Base-by-base conservation (phyloP, 2,888 invertebrate species). In the Belgica antarctica region DNA sequence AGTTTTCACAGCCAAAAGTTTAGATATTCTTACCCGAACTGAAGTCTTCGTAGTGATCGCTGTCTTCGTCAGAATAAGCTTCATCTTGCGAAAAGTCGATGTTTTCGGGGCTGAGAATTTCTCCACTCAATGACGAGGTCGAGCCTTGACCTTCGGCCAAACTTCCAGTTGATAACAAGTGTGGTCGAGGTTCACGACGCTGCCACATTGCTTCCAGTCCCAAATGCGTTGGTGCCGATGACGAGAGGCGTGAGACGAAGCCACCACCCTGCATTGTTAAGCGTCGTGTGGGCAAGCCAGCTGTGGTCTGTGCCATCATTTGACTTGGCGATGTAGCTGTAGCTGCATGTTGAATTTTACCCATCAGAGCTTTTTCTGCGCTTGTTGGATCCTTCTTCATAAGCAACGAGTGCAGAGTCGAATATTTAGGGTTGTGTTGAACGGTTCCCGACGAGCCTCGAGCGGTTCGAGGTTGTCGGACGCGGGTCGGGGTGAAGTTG, bases 191-290 rank as follows among this genome's bases (percentile, higher is more conserved):
- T 77, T 94, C 94, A 72, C 94, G 83, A 36, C 92, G 85, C 77
- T 89, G 89, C 94, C 94, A 94, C 72, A 94, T 88, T 80, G 89
- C 87, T 73, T 93, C 93, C 74, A 89, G 81, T 28, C 90, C 89
- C 73, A 89, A 85, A 78, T 92, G 90, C 70, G 92, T 91, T 2
- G 93, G 93, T 27, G 94, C 94, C 63, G 94, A 94, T 62, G 92
- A 90, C 1, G 92, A 93, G 1, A 94, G 82, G 71, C 92, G 85
- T 28, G 89, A 85, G 72, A 83, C 81, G n/a, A 57, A 66, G 8
- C 69, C 59, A 27, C 70, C 70, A 28, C 71, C 70, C 46, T 69
- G 69, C 70, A 80, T 79, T 46, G 79, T 78, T 74, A 81, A 81
- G 1, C 80, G 76, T 74, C 77, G 78, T 27, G 79, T 75, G 17